Conservation (phyloP, 2,888 invertebrate genomes). For the Ophion ellenae region DNA sequence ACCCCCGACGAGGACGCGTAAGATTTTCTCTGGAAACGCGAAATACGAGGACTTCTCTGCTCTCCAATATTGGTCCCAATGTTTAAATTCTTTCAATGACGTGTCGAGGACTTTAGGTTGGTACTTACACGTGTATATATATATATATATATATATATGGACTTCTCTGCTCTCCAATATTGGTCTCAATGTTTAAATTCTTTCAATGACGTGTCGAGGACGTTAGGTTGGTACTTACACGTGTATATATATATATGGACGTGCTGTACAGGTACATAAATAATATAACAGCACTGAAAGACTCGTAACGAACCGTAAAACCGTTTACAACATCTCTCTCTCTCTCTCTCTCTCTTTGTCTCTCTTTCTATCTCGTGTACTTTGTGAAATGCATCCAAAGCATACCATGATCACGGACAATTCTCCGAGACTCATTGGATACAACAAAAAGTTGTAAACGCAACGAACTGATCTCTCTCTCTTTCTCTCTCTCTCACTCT, state of each 20-base stretch:
- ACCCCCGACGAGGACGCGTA: conserved; percentile 49
- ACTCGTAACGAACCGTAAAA: conserved; percentile 70
- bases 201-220: conserved; percentile 44
- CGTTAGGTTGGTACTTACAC: conserved; percentile 32
- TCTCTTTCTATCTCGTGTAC: background rate
- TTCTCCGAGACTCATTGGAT: conserved; percentile 50
- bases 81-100: conserved; percentile 35
- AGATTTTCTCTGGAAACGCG: conserved; percentile 59
- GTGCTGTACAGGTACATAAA: conserved; percentile 9
- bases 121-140: conserved; percentile 26
- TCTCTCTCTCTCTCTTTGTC: conserved; percentile 23
- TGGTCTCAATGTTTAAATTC: conserved; percentile 24
- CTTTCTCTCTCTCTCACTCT: background rate
- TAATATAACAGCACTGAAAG: conserved; percentile 33
- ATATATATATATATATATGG: conserved; percentile 3
- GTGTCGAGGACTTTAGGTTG: conserved; percentile 39
- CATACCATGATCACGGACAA: conserved; percentile 35
- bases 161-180: background rate
- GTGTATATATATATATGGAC: conserved; percentile 4
- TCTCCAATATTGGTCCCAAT: conserved; percentile 14
- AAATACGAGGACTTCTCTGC: conserved; percentile 20
- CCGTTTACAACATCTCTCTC: conserved; percentile 64
- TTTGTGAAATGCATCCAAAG: conserved; percentile 62
- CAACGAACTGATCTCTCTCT: conserved; percentile 1
- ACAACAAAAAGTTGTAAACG: conserved; percentile 47